A percentile compares a stretch with the other conserved stretches of the same genome.
These are phyloP conservation scores for Lagria hirta DNA, from an alignment of 2,888 invertebrate species.

Conservation along the genomic window DNA sequence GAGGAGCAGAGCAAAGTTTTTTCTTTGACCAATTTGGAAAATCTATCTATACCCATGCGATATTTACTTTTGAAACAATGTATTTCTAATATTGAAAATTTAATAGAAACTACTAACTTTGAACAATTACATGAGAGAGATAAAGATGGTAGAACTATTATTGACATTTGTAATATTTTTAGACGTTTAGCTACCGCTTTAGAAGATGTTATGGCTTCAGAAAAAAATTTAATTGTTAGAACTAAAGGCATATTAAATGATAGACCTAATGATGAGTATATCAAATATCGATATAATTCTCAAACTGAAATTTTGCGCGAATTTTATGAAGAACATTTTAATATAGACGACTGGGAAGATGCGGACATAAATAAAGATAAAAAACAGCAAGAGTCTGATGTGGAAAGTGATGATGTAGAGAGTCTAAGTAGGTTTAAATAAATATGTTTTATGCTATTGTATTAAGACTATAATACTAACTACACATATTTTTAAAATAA, in stretches of 20 bases:
- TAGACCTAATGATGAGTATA: conserved; percentile 11
- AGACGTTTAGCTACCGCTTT: conserved; percentile 41
- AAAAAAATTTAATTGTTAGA: neutral
- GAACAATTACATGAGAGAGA: conserved; percentile 35
- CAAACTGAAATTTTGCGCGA: neutral
- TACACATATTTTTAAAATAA: too few species aligned
- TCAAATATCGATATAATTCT: conserved; percentile 17
- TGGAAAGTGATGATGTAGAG: too few species aligned
- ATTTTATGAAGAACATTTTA: conserved; percentile 3
- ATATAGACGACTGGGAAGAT: conserved; percentile 8
- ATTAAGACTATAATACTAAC: too few species aligned
- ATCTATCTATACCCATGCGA: conserved; percentile 44
- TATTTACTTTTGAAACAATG: conserved; percentile 43
- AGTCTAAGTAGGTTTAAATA: too few species aligned
- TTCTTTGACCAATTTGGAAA: conserved; percentile 46
- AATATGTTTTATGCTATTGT: too few species aligned
- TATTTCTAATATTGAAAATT: conserved; percentile 39
- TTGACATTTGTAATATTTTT: conserved; percentile 43
- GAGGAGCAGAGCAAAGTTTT: conserved; percentile 42
- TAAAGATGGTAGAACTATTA: conserved; percentile 41
- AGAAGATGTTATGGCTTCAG: conserved; percentile 12
- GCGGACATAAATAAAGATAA: conserved; percentile 4
- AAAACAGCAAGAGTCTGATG: neutral
- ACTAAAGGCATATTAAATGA: conserved; percentile 1
- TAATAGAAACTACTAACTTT: conserved; percentile 30